Conservation (phyloP, 2,797 vertebrate genomes). For the Myiotriccus ornatus region DNA sequence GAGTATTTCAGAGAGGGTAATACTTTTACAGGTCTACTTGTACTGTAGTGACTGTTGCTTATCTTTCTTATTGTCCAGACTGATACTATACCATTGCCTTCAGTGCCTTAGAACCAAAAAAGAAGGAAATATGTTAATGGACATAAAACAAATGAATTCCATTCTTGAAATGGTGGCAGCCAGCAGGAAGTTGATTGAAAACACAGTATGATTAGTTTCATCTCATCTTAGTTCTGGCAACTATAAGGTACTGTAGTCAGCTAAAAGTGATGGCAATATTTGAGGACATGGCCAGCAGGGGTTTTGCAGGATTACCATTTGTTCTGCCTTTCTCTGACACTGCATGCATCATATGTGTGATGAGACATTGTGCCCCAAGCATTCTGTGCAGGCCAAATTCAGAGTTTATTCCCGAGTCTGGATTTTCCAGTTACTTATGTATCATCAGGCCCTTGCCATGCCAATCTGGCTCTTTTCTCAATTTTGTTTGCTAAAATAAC, state of each 20-base stretch:
- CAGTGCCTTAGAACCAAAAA: background rate
- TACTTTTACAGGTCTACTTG: background rate
- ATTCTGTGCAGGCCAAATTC: background rate
- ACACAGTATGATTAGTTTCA: slow-evolving; percentile 53
- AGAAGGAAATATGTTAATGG: slow-evolving; percentile 18
- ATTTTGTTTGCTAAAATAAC: slow-evolving; percentile 40
- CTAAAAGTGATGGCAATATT: slow-evolving; percentile 15
- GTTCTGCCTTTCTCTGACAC: slow-evolving; percentile 29
- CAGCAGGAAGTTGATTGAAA: slow-evolving; percentile 65
- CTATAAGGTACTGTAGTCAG: slow-evolving; percentile 39
- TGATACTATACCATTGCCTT: background rate
- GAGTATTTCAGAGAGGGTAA: background rate
- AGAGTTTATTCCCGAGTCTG: slow-evolving; percentile 23
- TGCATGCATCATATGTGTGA: background rate
- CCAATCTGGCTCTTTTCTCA: slow-evolving; percentile 23
- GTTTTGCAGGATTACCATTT: slow-evolving; percentile 18
- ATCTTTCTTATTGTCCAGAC: background rate
- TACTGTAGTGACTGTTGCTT: background rate
- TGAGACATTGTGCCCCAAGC: slow-evolving; percentile 25
- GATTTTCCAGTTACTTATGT: slow-evolving; percentile 31
- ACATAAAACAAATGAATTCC: slow-evolving; percentile 40
- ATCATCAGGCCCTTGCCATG: slow-evolving; percentile 13
- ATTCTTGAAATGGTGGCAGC: slow-evolving; percentile 53
- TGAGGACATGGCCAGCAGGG: slow-evolving; percentile 22
- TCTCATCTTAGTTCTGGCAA: slow-evolving; percentile 55